Conservation (phyloP, 2,888 invertebrate species). For the Eristalis intricaria region DNA sequence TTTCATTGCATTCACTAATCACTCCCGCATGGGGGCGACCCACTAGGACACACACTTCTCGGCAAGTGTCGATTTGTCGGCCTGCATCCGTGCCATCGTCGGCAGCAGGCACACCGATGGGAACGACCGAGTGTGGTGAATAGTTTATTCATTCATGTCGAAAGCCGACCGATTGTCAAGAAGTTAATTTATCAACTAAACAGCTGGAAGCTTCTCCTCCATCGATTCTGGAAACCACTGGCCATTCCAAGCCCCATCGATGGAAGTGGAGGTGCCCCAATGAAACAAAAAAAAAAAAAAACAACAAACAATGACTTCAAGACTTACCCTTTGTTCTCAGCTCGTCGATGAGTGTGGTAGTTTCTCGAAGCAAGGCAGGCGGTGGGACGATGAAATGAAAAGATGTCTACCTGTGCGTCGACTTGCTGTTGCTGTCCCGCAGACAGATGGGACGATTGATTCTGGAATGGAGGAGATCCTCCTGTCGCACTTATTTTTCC, state of each 20-base stretch:
- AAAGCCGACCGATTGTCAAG: conserved; percentile 60
- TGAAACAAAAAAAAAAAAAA: neutral
- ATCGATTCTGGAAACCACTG: conserved; percentile 58
- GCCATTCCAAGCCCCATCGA: conserved; percentile 36
- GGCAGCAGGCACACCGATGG: neutral
- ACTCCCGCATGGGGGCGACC: neutral
- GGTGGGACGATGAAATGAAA: neutral
- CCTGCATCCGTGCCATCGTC: neutral
- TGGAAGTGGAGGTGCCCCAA: neutral
- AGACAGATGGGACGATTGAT: neutral
- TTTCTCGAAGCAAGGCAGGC: neutral
- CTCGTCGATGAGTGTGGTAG: neutral
- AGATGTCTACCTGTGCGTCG: conserved; percentile 12
- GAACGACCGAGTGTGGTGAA: conserved; percentile 40
- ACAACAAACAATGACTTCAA: neutral
- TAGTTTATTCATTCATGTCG: conserved; percentile 56
- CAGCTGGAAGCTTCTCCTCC: conserved; percentile 68
- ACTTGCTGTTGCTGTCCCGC: neutral
- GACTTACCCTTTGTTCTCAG: conserved; percentile 67
- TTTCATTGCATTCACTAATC: conserved; percentile 58
- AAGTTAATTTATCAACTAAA: conserved; percentile 60
- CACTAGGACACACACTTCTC: neutral
- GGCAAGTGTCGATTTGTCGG: conserved; percentile 14
- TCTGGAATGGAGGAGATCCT: neutral
- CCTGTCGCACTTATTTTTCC: neutral